Base-by-base conservation (phyloP, 2,797 vertebrate genomes). In the Eulemur albifrons region DNA sequence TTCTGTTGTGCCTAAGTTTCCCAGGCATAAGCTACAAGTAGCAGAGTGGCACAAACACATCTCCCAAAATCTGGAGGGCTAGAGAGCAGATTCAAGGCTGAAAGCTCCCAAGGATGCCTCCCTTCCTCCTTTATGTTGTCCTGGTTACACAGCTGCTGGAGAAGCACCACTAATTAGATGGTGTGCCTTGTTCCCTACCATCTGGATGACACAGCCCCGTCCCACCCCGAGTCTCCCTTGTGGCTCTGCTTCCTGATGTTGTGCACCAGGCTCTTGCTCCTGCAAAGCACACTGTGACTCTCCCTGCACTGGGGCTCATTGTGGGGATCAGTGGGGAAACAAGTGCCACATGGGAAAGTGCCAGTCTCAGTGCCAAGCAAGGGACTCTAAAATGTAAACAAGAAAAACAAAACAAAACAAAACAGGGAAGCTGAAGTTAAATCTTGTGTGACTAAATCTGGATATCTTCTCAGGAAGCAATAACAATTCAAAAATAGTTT, bases 101-200 rank as follows among this genome's bases (percentile, higher is more conserved):
- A 7, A 1, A 0, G 5, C 25, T 50, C 30, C 9, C 11, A 17
- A 30, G 30, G 45, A 9, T 38, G 12, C 32, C 40, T 13, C 30
- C 23, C n/a, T 9, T 12, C 35, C 48, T 38, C 23, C 57, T 82
- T 27, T 6, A 1, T 7, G 15, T n/a, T 20, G 57, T 14, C n/a
- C 40, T 30, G 15, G 52, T 48, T 50, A 30, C 69, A 90, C 85
- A 94, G 69, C 94, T 97, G 95, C 35, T 4, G 14, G 17, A 40
- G 70, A 20, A 72, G 14, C 0, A 0, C 17, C 35, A 6, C 57
- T 76, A 84, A 95, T 93, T 70, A 90, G 87, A 38, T 2, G 32
- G 65, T 35, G 27, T 7, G 75, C 14, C 45, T 67, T 30, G n/a
- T 8, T 79, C 21, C 50, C 87, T 40, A 30, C 77, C 81, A 54